A percentile compares a stretch with the other conserved stretches of the same genome.
phyloP scores from a whole-genome alignment of 2,888 invertebrate genomes.

The Meteorus cinctellus region DNA sequence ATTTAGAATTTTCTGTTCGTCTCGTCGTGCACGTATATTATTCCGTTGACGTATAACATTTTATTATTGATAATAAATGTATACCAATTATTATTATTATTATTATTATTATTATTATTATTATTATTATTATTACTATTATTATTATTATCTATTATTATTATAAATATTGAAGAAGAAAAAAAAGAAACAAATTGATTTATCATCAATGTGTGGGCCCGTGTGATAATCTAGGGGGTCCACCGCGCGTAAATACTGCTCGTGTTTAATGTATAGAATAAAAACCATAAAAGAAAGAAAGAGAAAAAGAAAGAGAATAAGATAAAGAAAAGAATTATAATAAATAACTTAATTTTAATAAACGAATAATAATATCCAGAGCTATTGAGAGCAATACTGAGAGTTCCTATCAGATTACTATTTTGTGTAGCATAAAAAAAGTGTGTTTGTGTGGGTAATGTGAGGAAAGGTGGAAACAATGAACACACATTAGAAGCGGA shows the following conservation, averaged over 20 bases:
- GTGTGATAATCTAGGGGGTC: slow-evolving; percentile 72
- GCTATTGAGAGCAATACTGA: slow-evolving; percentile 71
- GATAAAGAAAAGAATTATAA: slow-evolving; percentile 31
- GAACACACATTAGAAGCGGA: neutral
- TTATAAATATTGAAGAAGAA: neutral
- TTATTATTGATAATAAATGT: slow-evolving; percentile 30
- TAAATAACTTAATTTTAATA: slow-evolving; percentile 37
- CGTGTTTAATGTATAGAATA: slow-evolving; percentile 47
- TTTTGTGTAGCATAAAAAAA: slow-evolving; percentile 58
- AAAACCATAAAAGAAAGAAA: slow-evolving; percentile 41
- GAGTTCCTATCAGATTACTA: slow-evolving; percentile 73
- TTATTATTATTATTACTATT: slow-evolving; percentile 25
- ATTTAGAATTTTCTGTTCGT: slow-evolving; percentile 35
- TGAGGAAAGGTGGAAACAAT: neutral
- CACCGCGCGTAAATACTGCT: slow-evolving; percentile 51
- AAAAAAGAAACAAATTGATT: slow-evolving; percentile 39
- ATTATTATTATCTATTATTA: slow-evolving; percentile 30
- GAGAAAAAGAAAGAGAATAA: slow-evolving; percentile 50
- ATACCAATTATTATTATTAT: slow-evolving; percentile 47
- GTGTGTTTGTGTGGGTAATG: slow-evolving; percentile 8
- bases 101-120: slow-evolving; percentile 38
- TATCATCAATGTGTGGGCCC: slow-evolving; percentile 57
- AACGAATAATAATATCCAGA: slow-evolving; percentile 68
- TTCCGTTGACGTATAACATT: slow-evolving; percentile 13
- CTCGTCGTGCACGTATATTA: slow-evolving; percentile 54